Evolutionary conservation across 1,140 invertebrate genomes (phyloP).

Genomic region (Platyura marginata): DNA sequence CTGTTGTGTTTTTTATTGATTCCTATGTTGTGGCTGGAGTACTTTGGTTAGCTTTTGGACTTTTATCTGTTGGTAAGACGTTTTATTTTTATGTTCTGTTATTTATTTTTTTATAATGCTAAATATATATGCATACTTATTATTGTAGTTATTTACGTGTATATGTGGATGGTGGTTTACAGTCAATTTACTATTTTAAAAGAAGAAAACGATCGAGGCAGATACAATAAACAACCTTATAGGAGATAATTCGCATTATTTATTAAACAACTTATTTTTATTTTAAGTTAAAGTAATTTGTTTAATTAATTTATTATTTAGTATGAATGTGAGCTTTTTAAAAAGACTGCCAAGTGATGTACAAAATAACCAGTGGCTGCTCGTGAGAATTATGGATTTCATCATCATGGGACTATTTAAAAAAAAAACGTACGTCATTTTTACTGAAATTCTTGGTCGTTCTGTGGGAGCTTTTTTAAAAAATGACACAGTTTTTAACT

Average conservation of each 20-base stretch:
- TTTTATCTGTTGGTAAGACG: constrained; percentile 36
- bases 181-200: constrained; percentile 54
- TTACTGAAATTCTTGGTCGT: too few relatives aligned
- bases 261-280: too few relatives aligned
- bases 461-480: too few relatives aligned
- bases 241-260: constrained; percentile 33
- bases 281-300: too few relatives aligned
- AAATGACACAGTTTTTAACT: too few relatives aligned
- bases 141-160: constrained; percentile 39
- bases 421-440: too few relatives aligned
- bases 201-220: constrained; percentile 41
- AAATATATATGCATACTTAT: constrained; percentile 8
- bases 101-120: constrained; percentile 7
- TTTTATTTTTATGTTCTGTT: constrained; percentile 11
- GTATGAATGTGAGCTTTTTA: too few relatives aligned
- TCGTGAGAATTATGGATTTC: too few relatives aligned
- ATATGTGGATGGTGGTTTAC: constrained; percentile 61
- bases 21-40: constrained; percentile 31
- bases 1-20: constrained; percentile 47
- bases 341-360: too few relatives aligned
- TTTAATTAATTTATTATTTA: too few relatives aligned
- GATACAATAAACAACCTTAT: constrained; percentile 44
- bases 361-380: too few relatives aligned
- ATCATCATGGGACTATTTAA: too few relatives aligned
- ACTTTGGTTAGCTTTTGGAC: constrained; percentile 39